Evolutionary conservation across 2,797 vertebrate genomes (phyloP), one percentile per base, ranked within the genome.

Genomic region (Sandelia bainsii): DNA sequence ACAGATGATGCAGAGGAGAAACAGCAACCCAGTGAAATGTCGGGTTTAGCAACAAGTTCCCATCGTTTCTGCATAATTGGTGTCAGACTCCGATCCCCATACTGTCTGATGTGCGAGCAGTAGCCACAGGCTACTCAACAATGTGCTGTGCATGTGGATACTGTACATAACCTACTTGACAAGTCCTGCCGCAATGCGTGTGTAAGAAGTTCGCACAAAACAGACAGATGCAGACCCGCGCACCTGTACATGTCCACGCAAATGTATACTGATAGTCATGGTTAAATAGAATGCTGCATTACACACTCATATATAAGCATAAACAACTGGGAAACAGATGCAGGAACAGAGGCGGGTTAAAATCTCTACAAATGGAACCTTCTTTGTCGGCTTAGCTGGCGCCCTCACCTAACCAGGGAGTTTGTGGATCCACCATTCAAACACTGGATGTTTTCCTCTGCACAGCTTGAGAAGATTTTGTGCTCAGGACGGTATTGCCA

Each of bases 31-130:
- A 73, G 81, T 76, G 85, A 82, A 86, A 75, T 82, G 82, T 89
- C 69, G 32, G 81, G 52, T 90, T 89, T 73, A 83, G 87, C 81
- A 90, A 87, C 85, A 90, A 82, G 81, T 92, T 86, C 71, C 83
- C 65, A 77, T 72, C 46, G 39, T 83, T 88, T 91, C 84, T 90
- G 85, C 90, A 91, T 93, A 93, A 92, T 92, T 91, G 89, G 87
- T 93, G 91, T 92, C 90, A 93, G 88, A 86, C 75, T 88, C 70
- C 1, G 66, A 91, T 87, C 84, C 83, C 78, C 79, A 80, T 87
- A 85, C 37, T 67, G 80, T 88, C 66, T 89, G 88, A 93, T 89
- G 82, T 87, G 77, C 54, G 68, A 86, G 79, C 80, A 57, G 76
- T 48, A 81, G 86, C 92, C 84, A 82, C 78, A 65, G 91, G 90